phyloP scores from a whole-genome alignment of 2,797 vertebrate species.

The Microchirus variegatus region DNA sequence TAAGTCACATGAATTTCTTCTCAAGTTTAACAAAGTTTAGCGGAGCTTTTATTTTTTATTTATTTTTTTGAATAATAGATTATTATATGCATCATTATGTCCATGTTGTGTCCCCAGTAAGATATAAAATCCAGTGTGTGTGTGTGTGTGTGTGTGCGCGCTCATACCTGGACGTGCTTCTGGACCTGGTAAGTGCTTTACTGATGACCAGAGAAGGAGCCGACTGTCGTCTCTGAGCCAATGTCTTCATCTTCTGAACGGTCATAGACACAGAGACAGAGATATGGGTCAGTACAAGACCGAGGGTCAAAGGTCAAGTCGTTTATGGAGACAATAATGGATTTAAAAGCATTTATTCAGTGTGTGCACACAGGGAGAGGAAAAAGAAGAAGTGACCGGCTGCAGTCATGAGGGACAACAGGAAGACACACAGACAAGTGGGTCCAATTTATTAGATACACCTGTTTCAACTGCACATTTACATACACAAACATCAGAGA shows the following conservation, averaged over 20 bases:
- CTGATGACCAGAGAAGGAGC: slow-evolving; percentile 93
- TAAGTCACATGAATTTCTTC: too few relatives aligned
- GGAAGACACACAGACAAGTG: slow-evolving; percentile 27
- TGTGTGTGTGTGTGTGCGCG: slow-evolving; percentile 7
- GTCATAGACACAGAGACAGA: slow-evolving; percentile 12
- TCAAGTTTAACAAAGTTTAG: too few relatives aligned
- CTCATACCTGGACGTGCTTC: slow-evolving; percentile 86
- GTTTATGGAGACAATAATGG: not conserved
- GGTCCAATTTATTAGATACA: too few relatives aligned
- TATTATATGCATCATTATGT: too few relatives aligned
- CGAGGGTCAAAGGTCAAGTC: not conserved
- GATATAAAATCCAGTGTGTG: too few relatives aligned
- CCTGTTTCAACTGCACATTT: too few relatives aligned
- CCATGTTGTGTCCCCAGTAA: too few relatives aligned
- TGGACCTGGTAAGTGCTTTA: slow-evolving; percentile 91
- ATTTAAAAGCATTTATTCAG: slow-evolving; percentile 12
- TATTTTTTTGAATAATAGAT: too few relatives aligned
- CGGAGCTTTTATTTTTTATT: too few relatives aligned
- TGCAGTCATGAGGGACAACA: slow-evolving; percentile 27
- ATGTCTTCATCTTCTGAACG: slow-evolving; percentile 92
- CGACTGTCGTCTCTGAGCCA: slow-evolving; percentile 93
- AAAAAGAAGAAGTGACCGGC: slow-evolving; percentile 56
- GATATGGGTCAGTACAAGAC: slow-evolving; percentile 24
- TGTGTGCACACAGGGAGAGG: not conserved
- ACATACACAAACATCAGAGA: too few relatives aligned